A percentile compares a stretch with the other conserved stretches of the same genome.
These are phyloP conservation scores for Marisa cornuarietis DNA, from an alignment of 1,140 invertebrate species.

Conservation along the genomic window DNA sequence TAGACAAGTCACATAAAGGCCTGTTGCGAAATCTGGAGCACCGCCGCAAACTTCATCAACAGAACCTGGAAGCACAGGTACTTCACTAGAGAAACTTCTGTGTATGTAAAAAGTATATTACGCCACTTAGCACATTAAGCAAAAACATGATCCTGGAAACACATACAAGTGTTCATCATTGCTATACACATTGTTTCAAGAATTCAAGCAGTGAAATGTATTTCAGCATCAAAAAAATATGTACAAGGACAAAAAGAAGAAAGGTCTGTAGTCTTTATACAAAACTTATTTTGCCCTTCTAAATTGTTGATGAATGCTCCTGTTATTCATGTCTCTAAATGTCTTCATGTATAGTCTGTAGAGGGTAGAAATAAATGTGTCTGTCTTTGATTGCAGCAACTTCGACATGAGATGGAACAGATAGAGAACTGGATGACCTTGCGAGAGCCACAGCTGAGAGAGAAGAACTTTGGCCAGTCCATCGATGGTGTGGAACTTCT, in stretches of 20 bases:
- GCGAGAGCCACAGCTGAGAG: conserved; percentile 91
- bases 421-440: conserved; percentile 98
- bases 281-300: no score
- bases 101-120: conserved; percentile 2
- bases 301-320: no score
- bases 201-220: no score
- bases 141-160: not conserved
- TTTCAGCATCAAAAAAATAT: no score
- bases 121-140: not conserved
- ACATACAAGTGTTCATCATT: not conserved
- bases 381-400: conserved; percentile 67
- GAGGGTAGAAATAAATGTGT: no score
- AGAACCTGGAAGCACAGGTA: conserved; percentile 64
- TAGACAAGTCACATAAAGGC: conserved; percentile 93
- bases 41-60: conserved; percentile 55
- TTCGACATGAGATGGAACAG: conserved; percentile 91
- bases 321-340: no score
- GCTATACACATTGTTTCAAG: no score
- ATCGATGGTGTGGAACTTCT: conserved; percentile 96
- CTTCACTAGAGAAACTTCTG: conserved; percentile 1
- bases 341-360: no score
- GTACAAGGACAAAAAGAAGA: no score
- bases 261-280: no score
- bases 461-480: conserved; percentile 94
- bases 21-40: conserved; percentile 77